Conservation (phyloP, 2,888 invertebrate species). For the Nephrotoma flavescens region DNA sequence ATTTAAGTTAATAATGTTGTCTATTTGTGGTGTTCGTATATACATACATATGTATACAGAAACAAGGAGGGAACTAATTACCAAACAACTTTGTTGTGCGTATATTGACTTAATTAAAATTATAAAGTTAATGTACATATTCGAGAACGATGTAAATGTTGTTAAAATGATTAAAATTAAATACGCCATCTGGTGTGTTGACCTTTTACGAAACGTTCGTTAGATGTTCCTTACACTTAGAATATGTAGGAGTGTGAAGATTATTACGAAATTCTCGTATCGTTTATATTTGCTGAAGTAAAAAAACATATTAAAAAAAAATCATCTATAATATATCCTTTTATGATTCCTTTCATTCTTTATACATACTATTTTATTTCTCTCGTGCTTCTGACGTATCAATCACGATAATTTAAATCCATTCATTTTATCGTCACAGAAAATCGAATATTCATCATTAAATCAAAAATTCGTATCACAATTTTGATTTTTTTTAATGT, state of each 20-base stretch:
- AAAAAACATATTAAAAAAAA: no score
- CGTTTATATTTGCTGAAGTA: no score
- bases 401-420: neutral
- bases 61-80: neutral
- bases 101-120: neutral
- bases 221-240: no score
- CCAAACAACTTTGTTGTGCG: neutral
- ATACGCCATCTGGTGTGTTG: neutral
- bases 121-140: neutral
- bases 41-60: neutral
- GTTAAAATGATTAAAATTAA: neutral
- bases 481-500: neutral
- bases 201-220: neutral
- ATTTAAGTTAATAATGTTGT: neutral
- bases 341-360: no score
- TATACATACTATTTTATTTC: neutral
- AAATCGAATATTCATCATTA: neutral
- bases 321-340: no score
- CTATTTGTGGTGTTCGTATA: neutral
- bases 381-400: neutral
- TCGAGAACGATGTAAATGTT: neutral
- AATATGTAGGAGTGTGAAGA: no score
- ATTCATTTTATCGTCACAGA: neutral
- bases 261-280: no score
- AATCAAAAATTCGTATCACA: neutral